Percentiles rank a stretch among this genome's conserved stretches.
These are phyloP conservation scores for Zaprionus nigranus DNA, from an alignment of 1,140 invertebrate species.

Conservation along the genomic window DNA sequence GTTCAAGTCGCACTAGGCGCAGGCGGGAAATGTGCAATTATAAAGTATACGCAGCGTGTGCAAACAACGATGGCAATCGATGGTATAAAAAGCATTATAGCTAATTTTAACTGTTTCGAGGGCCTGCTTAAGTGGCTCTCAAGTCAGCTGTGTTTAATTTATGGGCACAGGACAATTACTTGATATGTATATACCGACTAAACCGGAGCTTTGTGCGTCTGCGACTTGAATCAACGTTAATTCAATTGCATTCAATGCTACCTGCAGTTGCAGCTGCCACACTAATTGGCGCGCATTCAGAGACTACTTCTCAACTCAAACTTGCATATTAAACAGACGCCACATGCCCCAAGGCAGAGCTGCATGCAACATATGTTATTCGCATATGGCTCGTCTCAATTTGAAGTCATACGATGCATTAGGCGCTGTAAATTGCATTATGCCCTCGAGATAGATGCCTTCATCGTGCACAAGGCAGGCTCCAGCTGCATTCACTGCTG, in stretches of 20 bases:
- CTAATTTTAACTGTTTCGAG: slow-evolving; percentile 30
- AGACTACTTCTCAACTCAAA: slow-evolving; percentile 3
- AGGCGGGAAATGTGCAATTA: slow-evolving; percentile 22
- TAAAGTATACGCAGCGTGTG: slow-evolving; percentile 26
- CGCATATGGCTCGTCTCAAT: slow-evolving; percentile 70
- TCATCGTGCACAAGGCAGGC: slow-evolving; percentile 14
- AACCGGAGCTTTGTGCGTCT: not conserved
- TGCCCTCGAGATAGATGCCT: slow-evolving; percentile 29
- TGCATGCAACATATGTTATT: slow-evolving; percentile 55
- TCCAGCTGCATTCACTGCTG: slow-evolving; percentile 14
- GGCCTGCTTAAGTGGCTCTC: slow-evolving; percentile 41
- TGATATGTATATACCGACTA: slow-evolving; percentile 58
- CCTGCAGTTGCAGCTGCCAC: slow-evolving; percentile 49
- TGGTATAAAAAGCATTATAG: slow-evolving; percentile 9
- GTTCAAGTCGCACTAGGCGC: too few species aligned
- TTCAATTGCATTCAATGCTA: slow-evolving; percentile 74
- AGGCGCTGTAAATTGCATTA: slow-evolving; percentile 67
- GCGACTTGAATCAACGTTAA: slow-evolving; percentile 70
- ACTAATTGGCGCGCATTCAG: slow-evolving; percentile 44
- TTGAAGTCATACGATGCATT: slow-evolving; percentile 54
- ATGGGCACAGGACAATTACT: slow-evolving; percentile 57
- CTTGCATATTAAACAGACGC: slow-evolving; percentile 38
- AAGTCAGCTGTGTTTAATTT: slow-evolving; percentile 54
- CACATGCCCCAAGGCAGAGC: not conserved
- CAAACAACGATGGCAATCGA: not conserved